Conservation (phyloP, 2,888 invertebrate genomes). For the Epistrophe eligans region DNA sequence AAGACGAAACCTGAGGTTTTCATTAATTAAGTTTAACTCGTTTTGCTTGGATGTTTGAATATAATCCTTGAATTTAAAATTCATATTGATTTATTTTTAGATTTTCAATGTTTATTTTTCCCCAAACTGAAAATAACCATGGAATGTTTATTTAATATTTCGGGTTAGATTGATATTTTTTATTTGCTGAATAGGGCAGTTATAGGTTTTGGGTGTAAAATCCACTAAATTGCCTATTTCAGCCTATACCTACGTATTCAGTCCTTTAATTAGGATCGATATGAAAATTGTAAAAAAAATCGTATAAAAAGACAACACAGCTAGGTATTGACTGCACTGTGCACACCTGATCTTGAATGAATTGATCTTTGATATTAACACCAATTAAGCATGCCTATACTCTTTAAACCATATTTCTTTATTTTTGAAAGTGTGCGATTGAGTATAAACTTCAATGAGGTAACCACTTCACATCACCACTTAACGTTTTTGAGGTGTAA, state of each 20-base stretch:
- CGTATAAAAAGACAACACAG: too few species aligned
- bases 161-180: too few species aligned
- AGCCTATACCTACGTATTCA: too few species aligned
- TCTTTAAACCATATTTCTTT: not conserved
- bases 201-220: too few species aligned
- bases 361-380: not conserved
- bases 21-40: not conserved
- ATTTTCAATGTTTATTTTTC: not conserved
- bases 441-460: constrained; percentile 48
- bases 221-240: too few species aligned
- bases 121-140: not conserved
- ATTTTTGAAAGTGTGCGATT: not conserved
- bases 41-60: not conserved
- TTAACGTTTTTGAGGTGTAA: constrained; percentile 33
- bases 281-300: too few species aligned
- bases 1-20: not conserved
- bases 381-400: not conserved
- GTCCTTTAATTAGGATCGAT: too few species aligned
- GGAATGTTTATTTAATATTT: too few species aligned
- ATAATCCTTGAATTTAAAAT: not conserved
- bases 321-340: too few species aligned
- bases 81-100: not conserved
- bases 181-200: too few species aligned
- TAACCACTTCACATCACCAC: constrained; percentile 37
- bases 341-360: too few species aligned